A percentile compares a stretch with the other conserved stretches of the same genome.
These are phyloP conservation scores for Asobara japonica DNA, from an alignment of 1,140 invertebrate species.

Conservation along the genomic window DNA sequence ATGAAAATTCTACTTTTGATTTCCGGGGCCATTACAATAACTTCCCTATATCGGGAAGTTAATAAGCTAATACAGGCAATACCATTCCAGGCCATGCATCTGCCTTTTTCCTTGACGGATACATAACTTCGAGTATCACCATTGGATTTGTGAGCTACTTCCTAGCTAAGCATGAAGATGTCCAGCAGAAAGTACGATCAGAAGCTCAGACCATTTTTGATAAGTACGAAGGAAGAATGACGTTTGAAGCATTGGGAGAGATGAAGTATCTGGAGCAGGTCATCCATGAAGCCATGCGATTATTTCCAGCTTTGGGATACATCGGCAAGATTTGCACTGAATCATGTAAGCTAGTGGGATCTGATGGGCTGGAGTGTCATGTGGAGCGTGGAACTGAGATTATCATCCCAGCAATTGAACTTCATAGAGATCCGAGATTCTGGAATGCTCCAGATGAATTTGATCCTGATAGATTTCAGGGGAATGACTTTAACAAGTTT, in stretches of 20 bases:
- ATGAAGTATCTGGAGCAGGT: conserved; percentile 70
- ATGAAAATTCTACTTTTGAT: too few species aligned
- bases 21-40: too few species aligned
- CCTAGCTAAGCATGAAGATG: conserved; percentile 60
- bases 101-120: conserved; percentile 60
- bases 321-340: conserved; percentile 53
- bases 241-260: conserved; percentile 68
- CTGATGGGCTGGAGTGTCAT: conserved; percentile 36
- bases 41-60: too few species aligned
- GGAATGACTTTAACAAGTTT: conserved; percentile 46
- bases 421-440: conserved; percentile 65
- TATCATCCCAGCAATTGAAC: conserved; percentile 52
- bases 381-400: conserved; percentile 49
- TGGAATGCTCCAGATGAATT: conserved; percentile 73
- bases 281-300: conserved; percentile 60
- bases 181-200: conserved; percentile 62
- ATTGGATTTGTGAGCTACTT: conserved; percentile 44
- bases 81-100: too few species aligned
- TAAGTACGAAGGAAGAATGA: conserved; percentile 65
- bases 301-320: conserved; percentile 51
- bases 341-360: conserved; percentile 46
- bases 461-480: conserved; percentile 74
- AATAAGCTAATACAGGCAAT: too few species aligned
- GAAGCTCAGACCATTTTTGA: conserved; percentile 63
- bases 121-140: conserved; percentile 64